Evolutionary conservation across 92 coral and sea anemone genomes (phyloP).

Genomic region (Phenganax marumi): DNA sequence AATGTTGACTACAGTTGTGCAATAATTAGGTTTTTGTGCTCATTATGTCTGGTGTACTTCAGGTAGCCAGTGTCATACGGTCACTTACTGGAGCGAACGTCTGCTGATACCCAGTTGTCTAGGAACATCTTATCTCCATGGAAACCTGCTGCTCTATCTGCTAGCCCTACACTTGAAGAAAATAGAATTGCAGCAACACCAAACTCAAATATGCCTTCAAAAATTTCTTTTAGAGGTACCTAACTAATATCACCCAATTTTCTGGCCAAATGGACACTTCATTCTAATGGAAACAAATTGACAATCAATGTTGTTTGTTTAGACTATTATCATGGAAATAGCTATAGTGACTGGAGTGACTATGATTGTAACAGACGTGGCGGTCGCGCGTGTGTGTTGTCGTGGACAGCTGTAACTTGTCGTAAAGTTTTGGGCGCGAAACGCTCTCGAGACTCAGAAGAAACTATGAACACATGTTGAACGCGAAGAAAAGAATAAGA

Average conservation of each 20-base stretch:
- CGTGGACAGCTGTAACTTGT: no score
- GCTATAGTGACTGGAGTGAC: background rate
- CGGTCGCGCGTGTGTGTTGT: no score
- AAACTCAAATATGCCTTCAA: slow-evolving; percentile 11
- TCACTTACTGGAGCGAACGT: slow-evolving; percentile 73
- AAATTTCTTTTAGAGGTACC: slow-evolving; percentile 12
- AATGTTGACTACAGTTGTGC: background rate
- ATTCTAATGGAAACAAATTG: background rate
- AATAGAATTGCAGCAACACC: background rate
- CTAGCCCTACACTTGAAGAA: slow-evolving; percentile 15
- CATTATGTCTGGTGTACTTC: background rate
- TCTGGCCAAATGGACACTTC: background rate
- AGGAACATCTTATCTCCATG: slow-evolving; percentile 1
- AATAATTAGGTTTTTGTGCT: background rate
- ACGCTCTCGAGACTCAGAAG: no score
- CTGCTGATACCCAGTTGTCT: background rate
- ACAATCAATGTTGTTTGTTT: background rate
- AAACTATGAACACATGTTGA: no score
- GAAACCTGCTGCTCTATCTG: background rate
- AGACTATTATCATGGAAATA: background rate
- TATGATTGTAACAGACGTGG: no score
- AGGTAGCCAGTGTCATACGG: slow-evolving; percentile 88
- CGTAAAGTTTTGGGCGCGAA: no score
- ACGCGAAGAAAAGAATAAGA: no score
- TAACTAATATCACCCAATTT: no score